These are phyloP conservation scores for Amphimedon queenslandica DNA, from an alignment of 37 sponge, comb jelly and placozoan species.

Conservation along the genomic window DNA sequence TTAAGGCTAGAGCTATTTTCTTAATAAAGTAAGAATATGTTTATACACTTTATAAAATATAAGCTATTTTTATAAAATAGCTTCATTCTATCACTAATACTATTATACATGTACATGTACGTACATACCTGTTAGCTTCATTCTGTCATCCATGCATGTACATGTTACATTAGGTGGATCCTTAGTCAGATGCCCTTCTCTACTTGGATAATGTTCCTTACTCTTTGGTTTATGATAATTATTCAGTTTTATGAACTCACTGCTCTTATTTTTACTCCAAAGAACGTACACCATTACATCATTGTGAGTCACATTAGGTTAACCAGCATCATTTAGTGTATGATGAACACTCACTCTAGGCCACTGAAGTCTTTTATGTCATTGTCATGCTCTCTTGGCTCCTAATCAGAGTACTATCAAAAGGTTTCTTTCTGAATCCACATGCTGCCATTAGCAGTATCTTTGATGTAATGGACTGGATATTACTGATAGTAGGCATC, in stretches of 20 bases:
- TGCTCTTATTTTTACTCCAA: background rate
- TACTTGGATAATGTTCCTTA: slow-evolving; percentile 62
- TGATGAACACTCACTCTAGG: background rate
- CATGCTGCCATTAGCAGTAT: slow-evolving; percentile 55
- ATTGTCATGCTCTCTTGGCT: background rate
- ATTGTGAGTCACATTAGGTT: background rate
- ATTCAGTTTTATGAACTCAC: slow-evolving; percentile 32
- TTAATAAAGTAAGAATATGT: background rate
- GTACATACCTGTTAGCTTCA: background rate
- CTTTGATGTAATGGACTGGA: slow-evolving; percentile 67
- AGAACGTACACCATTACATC: background rate
- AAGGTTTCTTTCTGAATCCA: slow-evolving; percentile 67
- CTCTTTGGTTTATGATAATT: slow-evolving; percentile 6
- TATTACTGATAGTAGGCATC: slow-evolving; percentile 32
- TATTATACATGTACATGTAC: background rate
- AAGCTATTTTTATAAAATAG: background rate
- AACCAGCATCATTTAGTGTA: background rate
- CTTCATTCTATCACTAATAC: background rate
- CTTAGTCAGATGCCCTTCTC: slow-evolving; percentile 54
- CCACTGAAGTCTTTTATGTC: background rate
- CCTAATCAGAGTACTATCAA: slow-evolving; percentile 39
- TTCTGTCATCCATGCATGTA: background rate
- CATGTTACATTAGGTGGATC: slow-evolving; percentile 9
- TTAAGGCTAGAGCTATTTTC: no score
- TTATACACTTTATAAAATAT: background rate